These are phyloP conservation scores for Thalassophryne amazonica DNA, from an alignment of 2,797 vertebrate genomes.

Conservation along the genomic window DNA sequence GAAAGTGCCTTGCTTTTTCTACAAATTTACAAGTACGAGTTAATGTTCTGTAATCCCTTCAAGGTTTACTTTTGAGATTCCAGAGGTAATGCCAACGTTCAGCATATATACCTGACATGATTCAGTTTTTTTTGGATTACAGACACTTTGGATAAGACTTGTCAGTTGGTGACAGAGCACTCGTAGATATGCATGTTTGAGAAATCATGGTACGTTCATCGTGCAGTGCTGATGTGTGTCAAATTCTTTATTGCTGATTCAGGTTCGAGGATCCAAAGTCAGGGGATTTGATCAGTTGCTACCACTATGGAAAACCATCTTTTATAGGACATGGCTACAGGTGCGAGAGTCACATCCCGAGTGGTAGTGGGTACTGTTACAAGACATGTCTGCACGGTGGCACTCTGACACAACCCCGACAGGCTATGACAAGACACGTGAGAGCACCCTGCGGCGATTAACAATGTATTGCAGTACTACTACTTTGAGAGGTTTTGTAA, in stretches of 20 bases:
- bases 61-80: slow-evolving; percentile 14
- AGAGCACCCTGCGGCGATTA: too few species aligned
- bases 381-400: too few species aligned
- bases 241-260: slow-evolving; percentile 14
- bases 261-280: slow-evolving; percentile 13
- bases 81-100: slow-evolving; percentile 7
- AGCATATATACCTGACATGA: slow-evolving; percentile 19
- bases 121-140: slow-evolving; percentile 33
- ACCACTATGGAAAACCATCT: slow-evolving; percentile 42
- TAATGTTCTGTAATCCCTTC: slow-evolving; percentile 7
- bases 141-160: slow-evolving; percentile 19
- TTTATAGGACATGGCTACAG: too few species aligned
- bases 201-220: slow-evolving; percentile 32
- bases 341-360: too few species aligned
- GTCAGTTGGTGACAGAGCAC: slow-evolving; percentile 30
- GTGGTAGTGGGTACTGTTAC: too few species aligned
- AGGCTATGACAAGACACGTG: too few species aligned
- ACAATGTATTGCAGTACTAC: too few species aligned
- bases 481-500: too few species aligned
- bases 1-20: slow-evolving; percentile 24
- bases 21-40: too few species aligned
- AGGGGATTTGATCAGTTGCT: slow-evolving; percentile 11
- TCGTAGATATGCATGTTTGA: slow-evolving; percentile 17
- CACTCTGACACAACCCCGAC: too few species aligned
- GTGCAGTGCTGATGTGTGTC: slow-evolving; percentile 29